These are phyloP conservation scores for Alectura lathami DNA, from an alignment of 2,113 vertebrate genomes.

Conservation along the genomic window DNA sequence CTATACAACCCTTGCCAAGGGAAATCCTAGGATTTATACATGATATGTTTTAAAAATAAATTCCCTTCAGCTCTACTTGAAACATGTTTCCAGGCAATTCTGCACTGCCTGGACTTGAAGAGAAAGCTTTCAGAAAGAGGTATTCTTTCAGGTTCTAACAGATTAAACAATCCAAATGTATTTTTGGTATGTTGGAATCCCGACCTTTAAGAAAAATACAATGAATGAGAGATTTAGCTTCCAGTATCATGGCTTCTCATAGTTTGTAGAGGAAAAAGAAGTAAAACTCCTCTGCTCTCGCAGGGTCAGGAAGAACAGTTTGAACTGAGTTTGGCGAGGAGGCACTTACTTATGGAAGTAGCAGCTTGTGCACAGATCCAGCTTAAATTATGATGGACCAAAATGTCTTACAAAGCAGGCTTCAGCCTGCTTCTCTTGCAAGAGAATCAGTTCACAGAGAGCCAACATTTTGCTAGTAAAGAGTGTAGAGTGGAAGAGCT, in stretches of 20 bases:
- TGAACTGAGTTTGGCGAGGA: background rate
- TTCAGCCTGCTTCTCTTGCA: background rate
- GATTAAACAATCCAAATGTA: background rate
- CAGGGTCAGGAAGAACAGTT: background rate
- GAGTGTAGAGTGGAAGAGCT: background rate
- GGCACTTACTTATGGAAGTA: background rate
- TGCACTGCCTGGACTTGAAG: background rate
- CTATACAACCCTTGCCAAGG: background rate
- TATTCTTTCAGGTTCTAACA: background rate
- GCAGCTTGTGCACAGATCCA: background rate
- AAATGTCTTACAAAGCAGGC: background rate
- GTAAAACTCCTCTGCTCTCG: background rate
- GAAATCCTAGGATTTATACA: background rate
- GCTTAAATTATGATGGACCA: background rate
- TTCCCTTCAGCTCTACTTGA: background rate
- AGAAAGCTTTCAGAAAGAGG: background rate
- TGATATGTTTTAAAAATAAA: background rate
- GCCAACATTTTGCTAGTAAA: background rate
- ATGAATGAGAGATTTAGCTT: background rate
- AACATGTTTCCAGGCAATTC: background rate
- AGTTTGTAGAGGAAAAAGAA: background rate
- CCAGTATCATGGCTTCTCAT: background rate
- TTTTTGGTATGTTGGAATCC: background rate
- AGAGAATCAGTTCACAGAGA: background rate
- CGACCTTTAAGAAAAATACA: background rate